Percentiles rank a stretch among this genome's conserved stretches.
Evolutionary conservation across 2,888 invertebrate genomes (phyloP).

Genomic region (Operophtera brumata): DNA sequence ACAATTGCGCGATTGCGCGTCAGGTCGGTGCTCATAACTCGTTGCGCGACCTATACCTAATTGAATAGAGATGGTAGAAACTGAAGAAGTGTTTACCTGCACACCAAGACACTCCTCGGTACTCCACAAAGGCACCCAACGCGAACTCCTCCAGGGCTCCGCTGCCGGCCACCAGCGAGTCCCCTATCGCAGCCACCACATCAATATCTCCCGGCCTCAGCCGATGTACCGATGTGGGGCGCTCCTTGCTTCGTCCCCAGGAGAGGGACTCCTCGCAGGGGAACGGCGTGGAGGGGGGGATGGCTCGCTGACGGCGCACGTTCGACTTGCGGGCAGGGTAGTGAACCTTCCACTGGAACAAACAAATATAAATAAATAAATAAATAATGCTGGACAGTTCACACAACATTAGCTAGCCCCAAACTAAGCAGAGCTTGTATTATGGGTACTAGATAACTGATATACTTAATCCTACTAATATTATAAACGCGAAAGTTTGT

Average conservation of each 20-base stretch:
- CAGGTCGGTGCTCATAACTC: too few species aligned
- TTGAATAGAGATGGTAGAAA: neutral
- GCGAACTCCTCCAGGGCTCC: conserved; percentile 87
- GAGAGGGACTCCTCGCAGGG: conserved; percentile 76
- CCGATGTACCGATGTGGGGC: conserved; percentile 84
- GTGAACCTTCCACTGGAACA: conserved; percentile 62
- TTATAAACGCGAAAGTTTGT: too few species aligned
- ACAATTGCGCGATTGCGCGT: too few species aligned
- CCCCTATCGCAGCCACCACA: conserved; percentile 86
- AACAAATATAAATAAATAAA: neutral
- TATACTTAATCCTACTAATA: too few species aligned
- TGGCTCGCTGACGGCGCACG: conserved; percentile 76
- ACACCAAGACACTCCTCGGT: conserved; percentile 88
- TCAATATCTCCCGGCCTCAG: conserved; percentile 85
- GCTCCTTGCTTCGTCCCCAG: conserved; percentile 61
- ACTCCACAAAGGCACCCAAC: conserved; percentile 86
- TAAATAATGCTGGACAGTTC: too few species aligned
- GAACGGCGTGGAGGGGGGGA: conserved; percentile 76
- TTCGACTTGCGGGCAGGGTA: conserved; percentile 71
- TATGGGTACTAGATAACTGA: too few species aligned
- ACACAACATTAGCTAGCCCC: too few species aligned
- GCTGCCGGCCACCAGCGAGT: conserved; percentile 86
- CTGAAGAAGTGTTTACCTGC: conserved; percentile 67
- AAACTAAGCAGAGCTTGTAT: too few species aligned
- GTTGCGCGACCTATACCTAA: too few species aligned